A percentile compares a stretch with the other conserved stretches of the same genome.
These are phyloP conservation scores for Poecile montanus DNA, from an alignment of 2,797 vertebrate genomes.

Conservation along the genomic window DNA sequence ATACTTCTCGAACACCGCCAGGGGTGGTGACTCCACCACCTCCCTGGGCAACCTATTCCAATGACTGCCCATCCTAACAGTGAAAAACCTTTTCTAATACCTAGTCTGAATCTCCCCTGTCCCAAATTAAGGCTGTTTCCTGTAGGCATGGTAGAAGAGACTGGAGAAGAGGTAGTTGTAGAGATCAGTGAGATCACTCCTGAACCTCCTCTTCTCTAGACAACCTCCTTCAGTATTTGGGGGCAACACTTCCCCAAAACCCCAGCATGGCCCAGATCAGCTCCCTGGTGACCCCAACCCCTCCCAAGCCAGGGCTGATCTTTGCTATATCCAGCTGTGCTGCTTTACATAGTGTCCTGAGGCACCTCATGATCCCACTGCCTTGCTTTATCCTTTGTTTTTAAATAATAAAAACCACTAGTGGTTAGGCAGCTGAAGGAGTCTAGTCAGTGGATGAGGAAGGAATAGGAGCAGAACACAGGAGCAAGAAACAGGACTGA, in stretches of 20 bases:
- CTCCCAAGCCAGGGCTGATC: background rate
- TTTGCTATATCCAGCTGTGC: rapidly evolving
- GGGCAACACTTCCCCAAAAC: rapidly evolving
- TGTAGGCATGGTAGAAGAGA: background rate
- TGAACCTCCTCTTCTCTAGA: background rate
- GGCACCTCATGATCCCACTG: rapidly evolving
- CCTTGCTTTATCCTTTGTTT: background rate
- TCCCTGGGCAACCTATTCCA: background rate
- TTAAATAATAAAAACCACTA: background rate
- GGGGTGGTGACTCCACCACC: background rate
- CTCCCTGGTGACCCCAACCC: background rate
- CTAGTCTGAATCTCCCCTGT: background rate
- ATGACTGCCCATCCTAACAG: background rate
- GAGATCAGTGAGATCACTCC: background rate
- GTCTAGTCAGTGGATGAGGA: background rate
- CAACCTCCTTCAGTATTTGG: background rate
- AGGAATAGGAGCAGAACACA: background rate
- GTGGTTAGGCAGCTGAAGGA: background rate
- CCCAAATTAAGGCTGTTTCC: background rate
- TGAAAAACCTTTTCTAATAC: background rate
- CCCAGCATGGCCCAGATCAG: background rate
- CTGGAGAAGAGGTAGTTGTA: background rate
- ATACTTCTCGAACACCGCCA: rapidly evolving
- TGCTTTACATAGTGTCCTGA: rapidly evolving
- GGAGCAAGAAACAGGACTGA: background rate